phyloP scores from a whole-genome alignment of 2,113 vertebrate genomes.

The Gnathonemus longibarbis region DNA sequence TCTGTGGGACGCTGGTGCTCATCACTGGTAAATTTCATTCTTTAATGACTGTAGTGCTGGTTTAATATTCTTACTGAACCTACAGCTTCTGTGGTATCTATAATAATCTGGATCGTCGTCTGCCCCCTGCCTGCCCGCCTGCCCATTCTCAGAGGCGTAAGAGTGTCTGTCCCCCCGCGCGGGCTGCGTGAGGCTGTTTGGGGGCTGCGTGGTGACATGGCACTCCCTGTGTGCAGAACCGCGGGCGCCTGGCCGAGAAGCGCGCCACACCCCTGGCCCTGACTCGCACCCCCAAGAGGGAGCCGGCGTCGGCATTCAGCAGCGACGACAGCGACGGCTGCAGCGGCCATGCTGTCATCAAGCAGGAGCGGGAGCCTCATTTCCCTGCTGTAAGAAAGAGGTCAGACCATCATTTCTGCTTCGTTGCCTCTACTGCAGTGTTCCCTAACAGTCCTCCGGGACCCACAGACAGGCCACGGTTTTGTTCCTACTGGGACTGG shows the following conservation, averaged over 20 bases:
- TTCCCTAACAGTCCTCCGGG: background rate
- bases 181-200: background rate
- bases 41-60: background rate
- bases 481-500: background rate
- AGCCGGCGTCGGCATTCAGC: slow-evolving; percentile 74
- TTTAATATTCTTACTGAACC: background rate
- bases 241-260: slow-evolving; percentile 93
- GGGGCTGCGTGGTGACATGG: background rate
- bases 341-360: slow-evolving; percentile 58
- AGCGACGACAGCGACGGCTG: slow-evolving; percentile 83
- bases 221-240: slow-evolving; percentile 69
- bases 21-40: background rate
- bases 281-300: slow-evolving; percentile 78
- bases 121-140: background rate
- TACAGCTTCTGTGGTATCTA: background rate
- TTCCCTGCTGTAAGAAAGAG: slow-evolving; percentile 94
- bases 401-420: slow-evolving; percentile 51
- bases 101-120: background rate
- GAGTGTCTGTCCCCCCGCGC: background rate
- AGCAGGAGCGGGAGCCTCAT: slow-evolving; percentile 76
- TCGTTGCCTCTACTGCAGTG: background rate
- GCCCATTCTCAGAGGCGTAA: background rate
- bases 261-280: slow-evolving; percentile 80
- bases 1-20: background rate
- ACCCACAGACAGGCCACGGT: background rate